Conservation (phyloP, 2,888 invertebrate species). For the Drosophila koepferae region DNA sequence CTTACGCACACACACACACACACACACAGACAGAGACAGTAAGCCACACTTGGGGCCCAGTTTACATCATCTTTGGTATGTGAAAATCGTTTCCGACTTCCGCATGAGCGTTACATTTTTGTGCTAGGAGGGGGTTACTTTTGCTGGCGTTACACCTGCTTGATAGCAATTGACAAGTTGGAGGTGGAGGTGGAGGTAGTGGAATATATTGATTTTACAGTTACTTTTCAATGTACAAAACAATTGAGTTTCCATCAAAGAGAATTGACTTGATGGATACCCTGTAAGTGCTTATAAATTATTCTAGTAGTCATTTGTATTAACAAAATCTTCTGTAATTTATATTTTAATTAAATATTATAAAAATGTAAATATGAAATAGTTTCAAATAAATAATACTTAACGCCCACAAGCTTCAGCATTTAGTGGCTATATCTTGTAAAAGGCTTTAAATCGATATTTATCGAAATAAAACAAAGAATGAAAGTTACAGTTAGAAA, state of each 20-base stretch:
- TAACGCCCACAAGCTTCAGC: too few relatives aligned
- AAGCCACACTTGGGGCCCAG: constrained; percentile 37
- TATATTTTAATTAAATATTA: too few relatives aligned
- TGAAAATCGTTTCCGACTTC: constrained; percentile 71
- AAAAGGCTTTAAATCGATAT: background rate
- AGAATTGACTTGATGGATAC: background rate
- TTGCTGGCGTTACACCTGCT: constrained; percentile 31
- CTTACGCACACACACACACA: background rate
- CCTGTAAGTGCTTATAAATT: background rate
- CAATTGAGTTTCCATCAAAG: background rate
- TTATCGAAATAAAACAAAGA: background rate
- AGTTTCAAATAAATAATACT: too few relatives aligned
- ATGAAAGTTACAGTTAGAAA: too few relatives aligned
- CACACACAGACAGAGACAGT: background rate
- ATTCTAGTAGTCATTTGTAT: background rate
- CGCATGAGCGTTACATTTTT: constrained; percentile 52
- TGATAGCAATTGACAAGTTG: background rate
- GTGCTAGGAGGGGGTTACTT: constrained; percentile 9
- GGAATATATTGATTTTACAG: constrained; percentile 50
- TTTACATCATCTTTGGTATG: constrained; percentile 65
- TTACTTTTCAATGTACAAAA: constrained; percentile 24
- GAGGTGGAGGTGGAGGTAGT: background rate
- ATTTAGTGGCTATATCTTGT: too few relatives aligned
- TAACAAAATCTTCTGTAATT: too few relatives aligned
- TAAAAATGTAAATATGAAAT: too few relatives aligned